Evolutionary conservation across 2,113 vertebrate species (phyloP).

Genomic region (Anolis carolinensis): DNA sequence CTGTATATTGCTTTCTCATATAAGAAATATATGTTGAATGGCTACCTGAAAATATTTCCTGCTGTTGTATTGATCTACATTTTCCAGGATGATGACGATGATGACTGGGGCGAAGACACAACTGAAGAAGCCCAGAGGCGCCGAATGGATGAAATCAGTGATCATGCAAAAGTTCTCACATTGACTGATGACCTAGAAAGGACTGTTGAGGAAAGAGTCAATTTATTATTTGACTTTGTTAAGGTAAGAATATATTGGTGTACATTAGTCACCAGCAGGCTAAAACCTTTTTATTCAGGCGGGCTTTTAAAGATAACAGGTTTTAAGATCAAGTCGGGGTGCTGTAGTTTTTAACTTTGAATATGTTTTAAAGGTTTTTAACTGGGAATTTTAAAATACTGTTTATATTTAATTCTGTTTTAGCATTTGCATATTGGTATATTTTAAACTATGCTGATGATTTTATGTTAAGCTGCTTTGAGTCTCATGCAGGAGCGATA

Average conservation of each 20-base stretch:
- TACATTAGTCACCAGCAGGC: too few relatives aligned
- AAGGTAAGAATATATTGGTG: conserved; percentile 73
- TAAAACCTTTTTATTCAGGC: too few relatives aligned
- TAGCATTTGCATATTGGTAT: too few relatives aligned
- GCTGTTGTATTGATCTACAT: neutral
- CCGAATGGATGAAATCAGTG: conserved; percentile 97
- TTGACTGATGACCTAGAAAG: conserved; percentile 95
- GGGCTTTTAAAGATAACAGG: too few relatives aligned
- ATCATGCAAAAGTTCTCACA: conserved; percentile 94
- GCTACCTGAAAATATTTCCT: accelerated
- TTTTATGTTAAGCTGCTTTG: too few relatives aligned
- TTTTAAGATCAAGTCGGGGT: too few relatives aligned
- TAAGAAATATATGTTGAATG: neutral
- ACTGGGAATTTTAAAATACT: too few relatives aligned
- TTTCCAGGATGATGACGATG: conserved; percentile 85
- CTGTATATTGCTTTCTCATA: neutral
- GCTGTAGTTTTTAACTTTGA: too few relatives aligned
- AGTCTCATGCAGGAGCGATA: too few relatives aligned
- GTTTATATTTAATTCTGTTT: too few relatives aligned
- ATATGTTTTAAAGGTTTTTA: too few relatives aligned
- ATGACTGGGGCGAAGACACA: conserved; percentile 97
- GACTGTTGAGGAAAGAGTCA: conserved; percentile 92
- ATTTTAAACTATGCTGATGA: too few relatives aligned
- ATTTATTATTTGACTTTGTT: conserved; percentile 95
- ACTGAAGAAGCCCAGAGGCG: conserved; percentile 95